A percentile compares a stretch with the other conserved stretches of the same genome.
Conservation (phyloP, 2,797 vertebrate genomes). For the Moxostoma hubbsi region DNA sequence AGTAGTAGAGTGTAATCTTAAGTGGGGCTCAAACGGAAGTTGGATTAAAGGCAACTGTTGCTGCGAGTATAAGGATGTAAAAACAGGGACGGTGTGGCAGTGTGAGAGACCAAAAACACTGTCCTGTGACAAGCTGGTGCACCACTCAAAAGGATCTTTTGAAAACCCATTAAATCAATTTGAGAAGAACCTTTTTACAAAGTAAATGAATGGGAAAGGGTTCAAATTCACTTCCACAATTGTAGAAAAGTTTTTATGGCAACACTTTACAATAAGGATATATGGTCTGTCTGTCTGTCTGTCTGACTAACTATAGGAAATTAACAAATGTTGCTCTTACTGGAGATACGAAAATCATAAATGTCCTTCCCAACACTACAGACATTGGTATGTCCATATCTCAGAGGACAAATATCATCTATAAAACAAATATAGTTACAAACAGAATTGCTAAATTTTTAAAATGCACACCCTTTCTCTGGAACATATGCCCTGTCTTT, state of each 20-base stretch:
- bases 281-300: too few relatives aligned
- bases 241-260: not conserved
- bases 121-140: conserved; percentile 78
- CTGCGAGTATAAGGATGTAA: conserved; percentile 74
- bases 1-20: conserved; percentile 77
- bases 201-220: not conserved
- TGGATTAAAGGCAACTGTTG: conserved; percentile 70
- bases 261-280: too few relatives aligned
- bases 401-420: too few relatives aligned
- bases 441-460: too few relatives aligned
- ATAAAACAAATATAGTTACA: too few relatives aligned
- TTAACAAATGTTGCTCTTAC: conserved; percentile 19
- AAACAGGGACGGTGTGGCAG: conserved; percentile 83
- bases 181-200: conserved; percentile 51
- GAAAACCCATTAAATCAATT: conserved; percentile 71
- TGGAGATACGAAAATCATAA: conserved; percentile 34
- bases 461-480: too few relatives aligned
- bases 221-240: not conserved
- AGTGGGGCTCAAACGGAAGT: conserved; percentile 56
- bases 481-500: not conserved
- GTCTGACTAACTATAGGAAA: conserved; percentile 2
- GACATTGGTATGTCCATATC: conserved; percentile 6
- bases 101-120: conserved; percentile 82
- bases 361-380: conserved; percentile 1
- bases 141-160: conserved; percentile 78